Evolutionary conservation across 30 jellyfish, hydroid and myxozoan species (phyloP), one percentile per base, ranked within the genome.

Genomic region (Haliclystus octoradiatus): DNA sequence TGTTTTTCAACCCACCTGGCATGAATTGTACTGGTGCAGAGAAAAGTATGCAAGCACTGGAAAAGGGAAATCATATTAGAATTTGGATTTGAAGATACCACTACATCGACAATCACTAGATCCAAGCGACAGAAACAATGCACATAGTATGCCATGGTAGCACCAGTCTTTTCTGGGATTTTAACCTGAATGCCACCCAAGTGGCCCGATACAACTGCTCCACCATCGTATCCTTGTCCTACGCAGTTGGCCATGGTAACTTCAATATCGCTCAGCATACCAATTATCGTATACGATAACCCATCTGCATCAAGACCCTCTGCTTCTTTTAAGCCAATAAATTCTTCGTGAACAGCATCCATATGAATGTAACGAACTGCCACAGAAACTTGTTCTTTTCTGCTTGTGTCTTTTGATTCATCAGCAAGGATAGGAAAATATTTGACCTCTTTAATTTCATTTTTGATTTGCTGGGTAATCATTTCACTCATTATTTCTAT

Each of bases 171-270:
- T 25, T 28, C 71, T n/a, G 78, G 78, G 19, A 62, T 19, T 66
- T 51, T 63, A 35, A 4, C 47, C 33, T 26, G 85, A 19, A 57
- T 74, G 1, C 81, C 81, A 70, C 51, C 51, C 25, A 70, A 60
- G 63, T 72, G 83, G 28, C 83, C 83, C 3, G 83, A 72, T 34
- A 72, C 75, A 53, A 72, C 83, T 2, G 85, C 24, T 22, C 78
- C 85, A 47, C 79, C 79, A 62, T 63, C 85, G 40, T 74, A 74
- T 30, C 79, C 85, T 63, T 74, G 85, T 40, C 85, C 85, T 61
- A 64, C 79, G 26, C 77, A 26, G 53, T 62, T 63, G 25, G 2
- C 33, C 78, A 74, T 62, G 31, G 29, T 1, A 34, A 78, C 85
- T 22, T 74, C 49, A 3, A 74, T 50, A 26, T 49, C 40, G 35